Evolutionary conservation across 2,888 invertebrate species (phyloP).

Genomic region (Taphrorychus bicolor): DNA sequence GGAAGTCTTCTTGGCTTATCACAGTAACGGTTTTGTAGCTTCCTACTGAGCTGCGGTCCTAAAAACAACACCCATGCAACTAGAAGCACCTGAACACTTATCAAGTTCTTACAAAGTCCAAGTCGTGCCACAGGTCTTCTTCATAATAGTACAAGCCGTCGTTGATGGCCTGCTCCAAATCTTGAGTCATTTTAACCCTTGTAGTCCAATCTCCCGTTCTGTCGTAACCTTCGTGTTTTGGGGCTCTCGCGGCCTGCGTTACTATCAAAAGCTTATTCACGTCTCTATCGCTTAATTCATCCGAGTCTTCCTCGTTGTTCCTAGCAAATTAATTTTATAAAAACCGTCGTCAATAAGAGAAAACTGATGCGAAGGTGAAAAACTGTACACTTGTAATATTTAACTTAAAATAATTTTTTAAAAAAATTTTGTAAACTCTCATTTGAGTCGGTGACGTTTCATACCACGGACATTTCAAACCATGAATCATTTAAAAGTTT

Average conservation of each 20-base stretch:
- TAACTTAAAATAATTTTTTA: too few species aligned
- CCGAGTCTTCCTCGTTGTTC: conserved; percentile 78
- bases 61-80: conserved; percentile 10
- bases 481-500: too few species aligned
- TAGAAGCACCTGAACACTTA: background rate
- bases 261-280: conserved; percentile 94
- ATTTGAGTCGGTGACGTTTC: background rate
- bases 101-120: conserved; percentile 45
- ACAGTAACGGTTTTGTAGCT: conserved; percentile 87
- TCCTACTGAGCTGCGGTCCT: conserved; percentile 62
- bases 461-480: too few species aligned
- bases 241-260: conserved; percentile 67
- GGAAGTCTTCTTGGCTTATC: conserved; percentile 88
- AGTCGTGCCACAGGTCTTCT: conserved; percentile 86
- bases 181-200: conserved; percentile 93
- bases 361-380: too few species aligned
- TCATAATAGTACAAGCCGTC: conserved; percentile 97
- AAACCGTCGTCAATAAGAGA: too few species aligned
- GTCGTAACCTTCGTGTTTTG: conserved; percentile 89
- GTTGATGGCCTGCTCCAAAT: conserved; percentile 93
- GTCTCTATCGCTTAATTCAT: conserved; percentile 92
- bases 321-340: conserved; percentile 56
- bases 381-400: too few species aligned
- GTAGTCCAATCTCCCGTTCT: conserved; percentile 89
- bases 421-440: too few species aligned